These are phyloP conservation scores for Astyanax mexicanus DNA, from an alignment of 2,797 vertebrate genomes.

Conservation along the genomic window DNA sequence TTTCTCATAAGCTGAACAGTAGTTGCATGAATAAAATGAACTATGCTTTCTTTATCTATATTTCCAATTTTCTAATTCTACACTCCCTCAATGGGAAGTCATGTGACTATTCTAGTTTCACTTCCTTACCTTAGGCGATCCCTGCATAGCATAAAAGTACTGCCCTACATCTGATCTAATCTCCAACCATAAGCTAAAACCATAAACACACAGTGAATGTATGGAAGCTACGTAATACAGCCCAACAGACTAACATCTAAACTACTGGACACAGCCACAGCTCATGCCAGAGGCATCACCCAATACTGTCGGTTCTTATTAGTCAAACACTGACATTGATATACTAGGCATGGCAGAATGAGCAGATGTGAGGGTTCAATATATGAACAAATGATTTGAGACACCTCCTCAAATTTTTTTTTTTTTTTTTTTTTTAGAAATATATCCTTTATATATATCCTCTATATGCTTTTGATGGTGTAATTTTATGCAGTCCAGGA, in stretches of 20 bases:
- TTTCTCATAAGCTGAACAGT: not conserved
- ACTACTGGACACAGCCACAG: slow-evolving; percentile 16
- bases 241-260: slow-evolving; percentile 8
- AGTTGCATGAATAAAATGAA: too few species aligned
- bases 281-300: slow-evolving; percentile 42
- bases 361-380: too few species aligned
- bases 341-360: not conserved
- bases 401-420: not conserved
- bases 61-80: not conserved
- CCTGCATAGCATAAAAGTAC: slow-evolving; percentile 30
- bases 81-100: not conserved
- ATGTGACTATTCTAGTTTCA: not conserved
- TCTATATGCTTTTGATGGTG: too few species aligned
- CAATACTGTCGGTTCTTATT: slow-evolving; percentile 44
- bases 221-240: not conserved
- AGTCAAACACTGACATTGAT: not conserved
- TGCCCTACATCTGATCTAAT: slow-evolving; percentile 62
- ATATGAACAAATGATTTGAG: too few species aligned
- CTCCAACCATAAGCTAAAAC: slow-evolving; percentile 63
- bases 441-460: too few species aligned
- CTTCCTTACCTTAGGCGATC: not conserved
- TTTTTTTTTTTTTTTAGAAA: not conserved
- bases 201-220: slow-evolving; percentile 31
- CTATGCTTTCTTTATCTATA: not conserved
- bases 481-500: too few species aligned